Percentiles rank a stretch among this genome's conserved stretches.
These are phyloP conservation scores for Melanerpes formicivorus DNA, from an alignment of 2,113 vertebrate genomes.

Conservation along the genomic window DNA sequence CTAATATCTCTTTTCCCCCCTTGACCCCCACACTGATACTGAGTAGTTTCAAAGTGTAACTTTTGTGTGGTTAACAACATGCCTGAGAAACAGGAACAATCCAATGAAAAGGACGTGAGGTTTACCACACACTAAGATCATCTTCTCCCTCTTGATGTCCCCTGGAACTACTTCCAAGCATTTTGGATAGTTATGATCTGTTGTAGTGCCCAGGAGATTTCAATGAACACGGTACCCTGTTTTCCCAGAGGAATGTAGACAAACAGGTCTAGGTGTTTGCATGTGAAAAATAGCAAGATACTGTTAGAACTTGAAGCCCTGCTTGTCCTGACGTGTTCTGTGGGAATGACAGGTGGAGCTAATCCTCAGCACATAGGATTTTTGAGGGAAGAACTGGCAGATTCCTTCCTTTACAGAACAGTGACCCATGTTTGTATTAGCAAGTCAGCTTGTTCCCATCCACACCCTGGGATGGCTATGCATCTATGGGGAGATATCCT, in stretches of 20 bases:
- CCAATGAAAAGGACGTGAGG: background rate
- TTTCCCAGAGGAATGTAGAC: background rate
- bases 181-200: background rate
- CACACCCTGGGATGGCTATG: background rate
- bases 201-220: background rate
- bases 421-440: background rate
- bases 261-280: background rate
- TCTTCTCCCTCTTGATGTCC: background rate
- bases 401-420: conserved; percentile 14
- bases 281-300: background rate
- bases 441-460: conserved; percentile 3
- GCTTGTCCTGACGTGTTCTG: background rate
- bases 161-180: background rate
- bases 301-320: background rate
- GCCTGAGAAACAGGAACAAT: background rate
- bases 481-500: background rate
- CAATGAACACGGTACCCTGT: background rate
- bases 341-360: conserved; percentile 29
- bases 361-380: background rate
- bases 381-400: conserved; percentile 21
- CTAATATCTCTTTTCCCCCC: background rate
- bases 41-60: background rate
- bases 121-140: background rate
- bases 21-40: background rate
- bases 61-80: background rate